Evolutionary conservation across 2,888 invertebrate species (phyloP), one percentile per base, ranked within the genome.

Genomic region (Latrodectus elegans): DNA sequence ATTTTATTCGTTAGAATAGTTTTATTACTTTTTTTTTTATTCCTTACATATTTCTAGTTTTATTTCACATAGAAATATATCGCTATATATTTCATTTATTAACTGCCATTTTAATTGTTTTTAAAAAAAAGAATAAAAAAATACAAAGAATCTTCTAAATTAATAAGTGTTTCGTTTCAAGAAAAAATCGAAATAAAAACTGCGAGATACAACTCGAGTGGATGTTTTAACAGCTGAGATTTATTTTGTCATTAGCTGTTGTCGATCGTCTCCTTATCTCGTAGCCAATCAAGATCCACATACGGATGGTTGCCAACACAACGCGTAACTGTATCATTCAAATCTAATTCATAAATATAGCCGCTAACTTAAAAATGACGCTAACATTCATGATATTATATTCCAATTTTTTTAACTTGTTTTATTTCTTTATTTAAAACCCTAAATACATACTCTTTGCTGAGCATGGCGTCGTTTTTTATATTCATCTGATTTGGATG

Each of bases 351-450:
- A 38, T 38, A 38, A 4, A 38, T 38, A 6, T 38, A 6, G 38
- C 4, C 38, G 1, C 4, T 38, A 6, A 6, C 38, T 38, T 38
- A 87, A 71, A 71, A 72, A 81, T 81, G 81, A 87, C 81, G 77
- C 86, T 73, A 73, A 81, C 82, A 77, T 87, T 76, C 81, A 76
- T 80, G 81, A 81, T 81, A 87, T 87, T 77, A 87, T 86, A 81
- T 87, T 81, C 81, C 86, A 87, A 81, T 81, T 72, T 72, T 72
- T 72, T 52, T 60, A 9, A 60, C 11, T 73, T 55, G 52, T 17
- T 60, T 74, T 53, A 26, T 60, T 60, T 10, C 60, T 60, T 60
- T 60, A 11, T 60, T n/a, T 60, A 60, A 11, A 11, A 60, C 60
- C 74, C 10, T 15, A 55, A 73, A 55, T 12, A 8, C 49, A 52